Conservation (phyloP, 1,140 invertebrate genomes). For the Drosophila ambigua region DNA sequence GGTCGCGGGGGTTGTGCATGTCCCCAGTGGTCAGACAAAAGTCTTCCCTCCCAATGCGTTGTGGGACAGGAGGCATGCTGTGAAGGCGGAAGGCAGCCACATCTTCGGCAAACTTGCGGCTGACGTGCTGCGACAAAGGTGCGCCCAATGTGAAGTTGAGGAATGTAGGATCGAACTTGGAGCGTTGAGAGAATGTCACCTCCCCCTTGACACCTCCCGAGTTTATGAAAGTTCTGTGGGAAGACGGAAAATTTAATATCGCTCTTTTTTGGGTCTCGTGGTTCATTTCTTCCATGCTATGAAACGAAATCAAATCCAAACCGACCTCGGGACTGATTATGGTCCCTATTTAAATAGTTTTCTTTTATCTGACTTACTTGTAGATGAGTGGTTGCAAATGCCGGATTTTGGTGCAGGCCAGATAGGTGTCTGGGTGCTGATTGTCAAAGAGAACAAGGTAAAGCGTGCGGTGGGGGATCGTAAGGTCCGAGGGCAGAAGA, state of each 20-base stretch:
- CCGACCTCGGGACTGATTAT: too few species aligned
- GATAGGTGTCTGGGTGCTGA: conserved; percentile 90
- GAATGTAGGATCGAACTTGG: conserved; percentile 93
- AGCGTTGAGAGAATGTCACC: conserved; percentile 91
- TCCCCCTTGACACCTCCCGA: conserved; percentile 92
- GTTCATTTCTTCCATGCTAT: too few species aligned
- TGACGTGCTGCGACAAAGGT: conserved; percentile 56
- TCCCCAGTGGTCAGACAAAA: conserved; percentile 88
- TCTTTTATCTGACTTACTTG: conserved; percentile 86
- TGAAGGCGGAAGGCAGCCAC: conserved; percentile 87
- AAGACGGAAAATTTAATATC: conserved; percentile 51
- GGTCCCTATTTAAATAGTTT: not conserved
- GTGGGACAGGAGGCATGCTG: conserved; percentile 87
- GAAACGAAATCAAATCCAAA: too few species aligned
- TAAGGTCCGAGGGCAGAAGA: conserved; percentile 88
- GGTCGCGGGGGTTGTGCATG: conserved; percentile 89
- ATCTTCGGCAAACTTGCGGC: conserved; percentile 84
- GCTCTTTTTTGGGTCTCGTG: too few species aligned
- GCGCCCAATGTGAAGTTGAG: conserved; percentile 89
- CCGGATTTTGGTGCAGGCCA: conserved; percentile 93
- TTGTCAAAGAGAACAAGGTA: conserved; percentile 94
- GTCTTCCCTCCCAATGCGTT: conserved; percentile 84
- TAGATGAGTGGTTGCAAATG: conserved; percentile 87
- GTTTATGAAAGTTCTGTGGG: conserved; percentile 88
- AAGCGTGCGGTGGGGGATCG: conserved; percentile 89